phyloP scores from a whole-genome alignment of 2,797 vertebrate species.

The Octomys mimax region DNA sequence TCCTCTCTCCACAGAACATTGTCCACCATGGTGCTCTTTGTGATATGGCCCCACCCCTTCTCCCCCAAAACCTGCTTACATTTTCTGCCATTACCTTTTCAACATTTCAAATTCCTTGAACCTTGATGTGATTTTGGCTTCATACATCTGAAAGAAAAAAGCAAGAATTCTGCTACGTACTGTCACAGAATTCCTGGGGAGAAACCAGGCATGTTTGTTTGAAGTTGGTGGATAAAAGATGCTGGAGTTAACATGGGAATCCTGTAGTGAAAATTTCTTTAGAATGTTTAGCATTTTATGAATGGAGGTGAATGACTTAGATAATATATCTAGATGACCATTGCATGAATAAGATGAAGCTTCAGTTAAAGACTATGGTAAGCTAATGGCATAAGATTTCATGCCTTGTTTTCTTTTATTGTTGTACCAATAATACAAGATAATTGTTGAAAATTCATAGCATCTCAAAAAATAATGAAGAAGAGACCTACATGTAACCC shows the following conservation, averaged over 20 bases:
- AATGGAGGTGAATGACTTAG: background rate
- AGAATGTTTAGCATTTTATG: conserved; percentile 14
- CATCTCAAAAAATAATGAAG: background rate
- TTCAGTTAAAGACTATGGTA: background rate
- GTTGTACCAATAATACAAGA: background rate
- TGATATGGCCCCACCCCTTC: background rate
- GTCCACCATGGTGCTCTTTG: conserved; percentile 19
- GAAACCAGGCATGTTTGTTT: background rate
- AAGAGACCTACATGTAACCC: background rate
- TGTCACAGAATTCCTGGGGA: background rate
- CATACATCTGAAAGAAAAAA: conserved; percentile 21
- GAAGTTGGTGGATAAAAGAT: background rate
- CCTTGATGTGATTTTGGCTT: background rate
- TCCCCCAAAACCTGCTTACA: background rate
- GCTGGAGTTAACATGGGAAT: background rate
- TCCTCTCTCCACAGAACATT: background rate
- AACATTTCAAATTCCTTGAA: conserved; percentile 1
- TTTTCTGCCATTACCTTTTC: conserved; percentile 24
- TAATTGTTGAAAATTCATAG: background rate
- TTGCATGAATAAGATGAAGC: background rate
- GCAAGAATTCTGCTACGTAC: background rate
- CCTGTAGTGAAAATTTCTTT: background rate
- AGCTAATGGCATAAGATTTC: background rate
- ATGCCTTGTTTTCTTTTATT: background rate
- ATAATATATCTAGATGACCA: conserved; percentile 7